Conservation (phyloP, 2,113 vertebrate genomes). For the Chrysemys picta region DNA sequence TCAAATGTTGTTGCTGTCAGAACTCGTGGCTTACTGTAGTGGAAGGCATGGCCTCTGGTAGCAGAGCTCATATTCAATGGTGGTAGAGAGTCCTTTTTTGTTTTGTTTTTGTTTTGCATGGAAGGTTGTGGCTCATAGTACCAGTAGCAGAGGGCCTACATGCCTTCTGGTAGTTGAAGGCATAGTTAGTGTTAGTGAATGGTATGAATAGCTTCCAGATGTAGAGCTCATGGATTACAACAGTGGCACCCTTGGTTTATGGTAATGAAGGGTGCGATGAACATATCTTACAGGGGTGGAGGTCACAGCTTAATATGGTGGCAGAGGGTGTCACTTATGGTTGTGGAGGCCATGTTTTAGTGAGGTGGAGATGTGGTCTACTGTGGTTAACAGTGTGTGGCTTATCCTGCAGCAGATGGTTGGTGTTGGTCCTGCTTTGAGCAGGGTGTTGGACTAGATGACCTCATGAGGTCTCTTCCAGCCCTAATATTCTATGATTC, state of each 20-base stretch:
- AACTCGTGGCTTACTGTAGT: neutral
- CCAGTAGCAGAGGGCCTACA: neutral
- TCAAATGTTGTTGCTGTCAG: neutral
- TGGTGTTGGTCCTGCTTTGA: neutral
- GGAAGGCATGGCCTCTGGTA: neutral
- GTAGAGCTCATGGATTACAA: neutral
- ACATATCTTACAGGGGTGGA: conserved; percentile 1
- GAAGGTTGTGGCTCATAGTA: neutral
- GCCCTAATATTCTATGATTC: too few relatives aligned
- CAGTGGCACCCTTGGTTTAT: neutral
- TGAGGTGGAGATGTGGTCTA: neutral
- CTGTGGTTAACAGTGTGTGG: neutral
- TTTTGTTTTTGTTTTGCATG: neutral
- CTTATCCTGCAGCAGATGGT: neutral
- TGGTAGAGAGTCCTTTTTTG: neutral
- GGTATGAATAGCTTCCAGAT: neutral
- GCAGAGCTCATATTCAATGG: neutral
- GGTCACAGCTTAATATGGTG: neutral
- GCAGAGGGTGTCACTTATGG: neutral
- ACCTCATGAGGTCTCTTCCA: too few relatives aligned
- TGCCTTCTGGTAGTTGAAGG: neutral
- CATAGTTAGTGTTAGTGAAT: neutral
- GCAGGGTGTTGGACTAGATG: too few relatives aligned
- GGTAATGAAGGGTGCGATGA: conserved; percentile 16
- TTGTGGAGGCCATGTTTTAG: neutral